Percentiles rank a stretch among this genome's conserved stretches.
phyloP scores from a whole-genome alignment of 2,888 invertebrate species.

The Drosophila subquinaria region DNA sequence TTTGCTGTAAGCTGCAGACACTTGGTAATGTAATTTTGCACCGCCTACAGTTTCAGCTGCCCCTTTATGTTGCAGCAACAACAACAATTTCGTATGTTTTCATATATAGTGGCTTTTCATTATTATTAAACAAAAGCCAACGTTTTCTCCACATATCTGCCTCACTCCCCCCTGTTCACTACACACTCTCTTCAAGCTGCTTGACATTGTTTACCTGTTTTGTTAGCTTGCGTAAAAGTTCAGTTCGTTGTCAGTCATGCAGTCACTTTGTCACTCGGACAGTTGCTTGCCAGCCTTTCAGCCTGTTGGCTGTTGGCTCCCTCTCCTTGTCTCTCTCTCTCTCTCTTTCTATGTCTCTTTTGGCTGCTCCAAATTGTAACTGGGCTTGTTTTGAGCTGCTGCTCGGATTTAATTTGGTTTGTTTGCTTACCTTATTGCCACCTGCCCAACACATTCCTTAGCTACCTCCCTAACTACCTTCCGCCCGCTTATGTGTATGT shows the following conservation, averaged over 20 bases:
- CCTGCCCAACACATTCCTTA: slow-evolving; percentile 2
- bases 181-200: slow-evolving; percentile 24
- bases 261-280: slow-evolving; percentile 64
- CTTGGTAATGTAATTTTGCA: slow-evolving; percentile 63
- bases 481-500: slow-evolving; percentile 15
- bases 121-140: slow-evolving; percentile 68
- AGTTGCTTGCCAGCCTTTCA: slow-evolving; percentile 14
- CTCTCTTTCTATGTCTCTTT: background rate
- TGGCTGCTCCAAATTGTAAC: slow-evolving; percentile 28
- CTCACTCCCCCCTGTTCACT: background rate
- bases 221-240: slow-evolving; percentile 51
- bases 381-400: slow-evolving; percentile 41
- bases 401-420: slow-evolving; percentile 62
- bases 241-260: slow-evolving; percentile 63
- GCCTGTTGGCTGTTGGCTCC: background rate
- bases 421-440: slow-evolving; percentile 51
- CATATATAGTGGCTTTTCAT: slow-evolving; percentile 55
- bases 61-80: slow-evolving; percentile 13
- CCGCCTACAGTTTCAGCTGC: slow-evolving; percentile 7
- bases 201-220: slow-evolving; percentile 67
- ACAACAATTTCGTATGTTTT: slow-evolving; percentile 46
- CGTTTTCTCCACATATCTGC: too few relatives aligned
- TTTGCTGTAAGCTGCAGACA: slow-evolving; percentile 21
- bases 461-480: background rate
- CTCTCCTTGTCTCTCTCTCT: slow-evolving; percentile 12